phyloP scores from a whole-genome alignment of 2,113 vertebrate genomes.

The Chinchilla lanigera region DNA sequence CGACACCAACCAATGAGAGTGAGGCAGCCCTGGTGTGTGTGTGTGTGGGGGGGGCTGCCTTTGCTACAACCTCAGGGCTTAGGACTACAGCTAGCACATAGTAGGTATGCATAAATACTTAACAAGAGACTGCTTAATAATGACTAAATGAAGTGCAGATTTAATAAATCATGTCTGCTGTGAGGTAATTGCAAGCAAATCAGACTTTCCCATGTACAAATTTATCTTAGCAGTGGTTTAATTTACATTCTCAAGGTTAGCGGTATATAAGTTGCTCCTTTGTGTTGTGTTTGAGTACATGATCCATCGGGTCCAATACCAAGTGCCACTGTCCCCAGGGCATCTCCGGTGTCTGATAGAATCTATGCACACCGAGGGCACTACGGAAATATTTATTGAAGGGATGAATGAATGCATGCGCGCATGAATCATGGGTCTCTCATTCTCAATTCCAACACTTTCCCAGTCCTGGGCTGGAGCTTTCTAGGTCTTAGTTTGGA shows the following conservation, averaged over 20 bases:
- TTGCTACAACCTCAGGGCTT: no score
- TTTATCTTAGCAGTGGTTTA: neutral
- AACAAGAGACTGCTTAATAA: neutral
- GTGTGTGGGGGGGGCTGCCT: no score
- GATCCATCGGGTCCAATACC: neutral
- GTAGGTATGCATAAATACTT: neutral
- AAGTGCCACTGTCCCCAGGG: neutral
- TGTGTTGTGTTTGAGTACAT: neutral
- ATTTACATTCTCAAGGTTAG: no score
- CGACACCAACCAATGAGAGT: neutral
- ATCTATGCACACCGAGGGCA: neutral
- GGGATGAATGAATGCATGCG: neutral
- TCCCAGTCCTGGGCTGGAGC: neutral
- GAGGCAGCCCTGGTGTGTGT: neutral
- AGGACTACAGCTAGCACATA: neutral
- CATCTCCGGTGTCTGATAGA: fast-evolving
- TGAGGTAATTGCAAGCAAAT: neutral
- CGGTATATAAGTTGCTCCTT: neutral
- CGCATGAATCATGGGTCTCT: no score
- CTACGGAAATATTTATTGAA: neutral
- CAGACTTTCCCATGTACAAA: neutral
- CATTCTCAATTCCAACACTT: no score
- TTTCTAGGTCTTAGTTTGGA: no score
- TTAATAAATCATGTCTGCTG: no score
- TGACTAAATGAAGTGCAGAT: neutral